phyloP scores from a whole-genome alignment of 2,888 invertebrate genomes.

The Helleia helle region DNA sequence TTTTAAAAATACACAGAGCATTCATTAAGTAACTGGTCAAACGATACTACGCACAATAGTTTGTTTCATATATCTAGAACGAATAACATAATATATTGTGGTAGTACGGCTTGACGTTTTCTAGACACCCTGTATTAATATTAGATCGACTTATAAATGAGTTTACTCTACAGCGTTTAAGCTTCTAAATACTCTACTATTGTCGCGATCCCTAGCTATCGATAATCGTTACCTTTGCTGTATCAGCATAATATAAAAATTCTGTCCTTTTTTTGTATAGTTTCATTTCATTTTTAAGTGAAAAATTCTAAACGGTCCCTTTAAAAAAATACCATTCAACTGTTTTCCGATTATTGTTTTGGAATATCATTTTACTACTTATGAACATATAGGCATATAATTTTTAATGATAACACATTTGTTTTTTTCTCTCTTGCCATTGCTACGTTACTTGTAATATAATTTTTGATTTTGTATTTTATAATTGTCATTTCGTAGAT shows the following conservation, averaged over 20 bases:
- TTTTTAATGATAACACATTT: too few relatives aligned
- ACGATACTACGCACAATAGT: not conserved
- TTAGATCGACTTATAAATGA: slow-evolving; percentile 32
- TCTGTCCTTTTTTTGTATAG: slow-evolving; percentile 18
- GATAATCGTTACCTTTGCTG: slow-evolving; percentile 29
- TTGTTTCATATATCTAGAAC: not conserved
- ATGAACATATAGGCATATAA: not conserved
- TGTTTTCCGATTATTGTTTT: not conserved
- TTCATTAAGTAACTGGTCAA: slow-evolving; percentile 6
- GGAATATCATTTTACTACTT: not conserved
- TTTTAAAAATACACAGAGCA: slow-evolving; percentile 4
- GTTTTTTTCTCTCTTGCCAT: too few relatives aligned
- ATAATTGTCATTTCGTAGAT: slow-evolving; percentile 1
- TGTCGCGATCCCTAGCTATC: slow-evolving; percentile 62
- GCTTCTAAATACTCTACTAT: slow-evolving; percentile 67
- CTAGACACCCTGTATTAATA: slow-evolving; percentile 52
- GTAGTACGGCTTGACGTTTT: slow-evolving; percentile 46
- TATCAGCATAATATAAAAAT: slow-evolving; percentile 16
- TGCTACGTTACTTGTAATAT: not conserved
- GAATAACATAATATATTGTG: too few relatives aligned
- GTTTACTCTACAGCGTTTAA: slow-evolving; percentile 50
- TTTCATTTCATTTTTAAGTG: slow-evolving; percentile 8
- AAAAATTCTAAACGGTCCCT: not conserved
- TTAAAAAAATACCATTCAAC: slow-evolving; percentile 1
- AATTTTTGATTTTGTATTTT: not conserved